phyloP scores from a whole-genome alignment of 2,888 invertebrate genomes.

The Ichneumoninae sp. region DNA sequence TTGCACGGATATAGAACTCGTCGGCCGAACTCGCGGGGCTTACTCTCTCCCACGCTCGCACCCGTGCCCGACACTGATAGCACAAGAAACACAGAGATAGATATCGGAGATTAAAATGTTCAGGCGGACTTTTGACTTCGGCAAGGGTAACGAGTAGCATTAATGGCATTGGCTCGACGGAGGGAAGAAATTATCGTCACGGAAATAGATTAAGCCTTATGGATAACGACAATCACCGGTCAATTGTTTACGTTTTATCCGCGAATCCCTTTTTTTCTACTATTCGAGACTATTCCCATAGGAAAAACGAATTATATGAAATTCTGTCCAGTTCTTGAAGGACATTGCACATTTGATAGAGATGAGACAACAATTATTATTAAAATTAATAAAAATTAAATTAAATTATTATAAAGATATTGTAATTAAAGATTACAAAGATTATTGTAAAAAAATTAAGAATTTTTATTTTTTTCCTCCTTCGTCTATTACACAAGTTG shows the following conservation, averaged over 20 bases:
- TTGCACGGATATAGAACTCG: slow-evolving; percentile 66
- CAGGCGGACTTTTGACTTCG: slow-evolving; percentile 24
- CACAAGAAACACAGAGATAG: slow-evolving; percentile 35
- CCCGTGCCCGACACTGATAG: slow-evolving; percentile 48
- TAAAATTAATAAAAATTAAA: too few relatives aligned
- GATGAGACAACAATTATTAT: too few relatives aligned
- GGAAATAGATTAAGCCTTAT: slow-evolving; percentile 71
- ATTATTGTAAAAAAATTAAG: too few relatives aligned
- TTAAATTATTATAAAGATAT: too few relatives aligned
- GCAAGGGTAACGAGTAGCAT: neutral
- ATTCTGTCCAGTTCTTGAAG: too few relatives aligned
- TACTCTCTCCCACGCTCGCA: slow-evolving; percentile 57
- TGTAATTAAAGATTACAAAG: too few relatives aligned
- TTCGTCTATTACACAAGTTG: slow-evolving; percentile 57
- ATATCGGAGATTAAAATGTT: slow-evolving; percentile 24
- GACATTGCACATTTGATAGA: too few relatives aligned
- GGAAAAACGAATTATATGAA: too few relatives aligned
- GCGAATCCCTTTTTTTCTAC: slow-evolving; percentile 5
- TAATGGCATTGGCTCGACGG: neutral
- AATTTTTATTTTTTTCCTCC: neutral
- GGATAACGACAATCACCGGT: neutral
- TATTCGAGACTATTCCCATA: too few relatives aligned
- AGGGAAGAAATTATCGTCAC: slow-evolving; percentile 64
- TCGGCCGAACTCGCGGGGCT: slow-evolving; percentile 40
- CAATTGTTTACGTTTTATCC: slow-evolving; percentile 73